phyloP scores from a whole-genome alignment of 2,888 invertebrate genomes.

The Lycophotia porphyrea region DNA sequence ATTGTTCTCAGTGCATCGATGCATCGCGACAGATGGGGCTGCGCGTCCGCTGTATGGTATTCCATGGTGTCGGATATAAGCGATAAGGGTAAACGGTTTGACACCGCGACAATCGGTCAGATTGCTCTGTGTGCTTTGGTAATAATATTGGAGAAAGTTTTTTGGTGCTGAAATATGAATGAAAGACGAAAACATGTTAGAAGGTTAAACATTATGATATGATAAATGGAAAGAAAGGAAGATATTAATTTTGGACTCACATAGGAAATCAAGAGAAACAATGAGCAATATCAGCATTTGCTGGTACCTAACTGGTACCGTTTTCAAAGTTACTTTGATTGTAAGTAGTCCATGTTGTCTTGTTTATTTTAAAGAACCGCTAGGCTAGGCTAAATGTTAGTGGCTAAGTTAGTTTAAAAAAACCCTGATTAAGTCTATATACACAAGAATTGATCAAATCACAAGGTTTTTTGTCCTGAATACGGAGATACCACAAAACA shows the following conservation, averaged over 20 bases:
- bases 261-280: neutral
- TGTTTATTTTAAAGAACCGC: neutral
- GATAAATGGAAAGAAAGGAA: neutral
- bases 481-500: too few species aligned
- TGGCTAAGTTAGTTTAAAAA: neutral
- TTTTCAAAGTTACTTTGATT: neutral
- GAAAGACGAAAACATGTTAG: neutral
- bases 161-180: neutral
- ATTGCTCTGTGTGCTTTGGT: constrained; percentile 60
- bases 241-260: neutral
- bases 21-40: constrained; percentile 82
- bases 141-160: constrained; percentile 42
- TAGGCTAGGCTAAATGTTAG: neutral
- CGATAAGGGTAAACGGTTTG: constrained; percentile 87
- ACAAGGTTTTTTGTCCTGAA: too few species aligned
- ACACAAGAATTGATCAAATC: neutral
- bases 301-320: neutral
- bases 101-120: constrained; percentile 86
- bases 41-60: constrained; percentile 51
- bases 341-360: neutral
- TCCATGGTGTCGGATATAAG: constrained; percentile 62
- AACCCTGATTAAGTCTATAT: neutral
- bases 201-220: neutral
- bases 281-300: neutral
- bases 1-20: constrained; percentile 82